Conservation (phyloP, 2,888 invertebrate species). For the Lasioglossum vierecki region DNA sequence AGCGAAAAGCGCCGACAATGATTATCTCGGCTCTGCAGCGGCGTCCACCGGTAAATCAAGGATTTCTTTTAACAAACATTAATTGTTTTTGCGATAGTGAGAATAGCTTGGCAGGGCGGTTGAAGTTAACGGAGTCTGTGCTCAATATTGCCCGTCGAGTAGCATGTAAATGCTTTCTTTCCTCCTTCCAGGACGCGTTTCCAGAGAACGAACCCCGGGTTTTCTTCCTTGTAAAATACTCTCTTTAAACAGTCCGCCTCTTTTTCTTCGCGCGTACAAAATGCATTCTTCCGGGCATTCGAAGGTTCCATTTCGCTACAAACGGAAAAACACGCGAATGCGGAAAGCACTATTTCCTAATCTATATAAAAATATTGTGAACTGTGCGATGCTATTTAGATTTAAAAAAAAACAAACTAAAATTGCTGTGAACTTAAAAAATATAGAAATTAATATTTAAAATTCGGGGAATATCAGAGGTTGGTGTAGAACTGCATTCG, state of each 20-base stretch:
- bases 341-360: not conserved
- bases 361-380: not conserved
- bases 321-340: not conserved
- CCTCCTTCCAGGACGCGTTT: constrained; percentile 50
- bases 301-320: not conserved
- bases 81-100: constrained; percentile 84
- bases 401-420: too few species aligned
- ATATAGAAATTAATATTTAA: not conserved
- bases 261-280: constrained; percentile 23
- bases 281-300: constrained; percentile 20
- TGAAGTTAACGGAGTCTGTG: constrained; percentile 72
- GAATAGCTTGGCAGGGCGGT: constrained; percentile 74
- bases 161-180: constrained; percentile 70
- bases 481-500: not conserved
- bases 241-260: constrained; percentile 31
- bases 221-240: constrained; percentile 31
- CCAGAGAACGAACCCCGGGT: constrained; percentile 15
- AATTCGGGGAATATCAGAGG: not conserved
- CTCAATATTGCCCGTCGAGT: constrained; percentile 71
- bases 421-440: not conserved
- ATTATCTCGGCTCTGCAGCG: constrained; percentile 78
- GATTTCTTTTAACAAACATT: constrained; percentile 84
- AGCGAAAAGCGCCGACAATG: constrained; percentile 67
- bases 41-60: constrained; percentile 81
- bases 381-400: not conserved